These are phyloP conservation scores for Periplaneta americana DNA, from an alignment of 1,140 invertebrate genomes.

Conservation along the genomic window DNA sequence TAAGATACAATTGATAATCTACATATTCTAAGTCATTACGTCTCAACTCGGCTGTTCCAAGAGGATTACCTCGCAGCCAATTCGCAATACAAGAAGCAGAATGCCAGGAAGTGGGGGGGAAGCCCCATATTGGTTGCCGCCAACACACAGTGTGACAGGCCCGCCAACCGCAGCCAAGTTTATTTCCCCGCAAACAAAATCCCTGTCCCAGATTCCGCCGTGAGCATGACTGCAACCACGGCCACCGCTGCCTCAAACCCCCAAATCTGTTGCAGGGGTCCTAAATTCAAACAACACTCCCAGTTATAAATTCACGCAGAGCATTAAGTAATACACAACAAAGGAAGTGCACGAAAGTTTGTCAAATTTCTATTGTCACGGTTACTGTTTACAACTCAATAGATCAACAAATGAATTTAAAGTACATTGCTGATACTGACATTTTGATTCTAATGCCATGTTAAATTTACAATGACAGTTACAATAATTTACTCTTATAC, in stretches of 20 bases:
- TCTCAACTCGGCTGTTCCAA: too few species aligned
- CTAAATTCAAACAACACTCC: background rate
- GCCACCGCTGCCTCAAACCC: background rate
- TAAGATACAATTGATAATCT: too few species aligned
- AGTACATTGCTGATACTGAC: too few species aligned
- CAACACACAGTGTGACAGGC: background rate
- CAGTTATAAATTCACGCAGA: background rate
- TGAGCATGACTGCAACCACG: background rate
- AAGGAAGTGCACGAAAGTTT: background rate
- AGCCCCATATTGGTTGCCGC: background rate
- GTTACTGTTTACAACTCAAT: too few species aligned
- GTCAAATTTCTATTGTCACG: background rate
- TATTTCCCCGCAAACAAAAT: background rate
- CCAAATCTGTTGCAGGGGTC: background rate
- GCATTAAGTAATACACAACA: background rate
- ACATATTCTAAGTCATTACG: too few species aligned
- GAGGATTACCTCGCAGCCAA: background rate
- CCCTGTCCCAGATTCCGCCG: background rate
- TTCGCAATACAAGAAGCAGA: background rate
- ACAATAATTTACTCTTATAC: too few species aligned
- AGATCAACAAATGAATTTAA: too few species aligned
- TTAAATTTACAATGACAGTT: too few species aligned
- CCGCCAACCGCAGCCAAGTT: background rate
- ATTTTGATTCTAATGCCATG: too few species aligned
- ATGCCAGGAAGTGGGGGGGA: background rate